Evolutionary conservation across 2,888 invertebrate genomes (phyloP), one percentile per base, ranked within the genome.

Genomic region (Macrosiphum euphorbiae): DNA sequence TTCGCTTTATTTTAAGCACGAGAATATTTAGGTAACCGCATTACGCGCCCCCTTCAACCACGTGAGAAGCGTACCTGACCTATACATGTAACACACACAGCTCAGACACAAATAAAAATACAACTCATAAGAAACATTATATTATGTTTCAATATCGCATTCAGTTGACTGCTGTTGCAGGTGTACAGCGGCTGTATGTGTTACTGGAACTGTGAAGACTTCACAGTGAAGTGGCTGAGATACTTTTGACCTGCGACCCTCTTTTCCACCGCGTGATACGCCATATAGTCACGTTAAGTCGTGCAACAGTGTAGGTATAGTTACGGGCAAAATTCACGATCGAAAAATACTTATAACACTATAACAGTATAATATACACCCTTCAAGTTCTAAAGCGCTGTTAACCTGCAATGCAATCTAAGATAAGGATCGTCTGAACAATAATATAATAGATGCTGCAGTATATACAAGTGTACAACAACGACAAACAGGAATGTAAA

Each of bases 241-340:
- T 87, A 87, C 87, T 67, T 67, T 88, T 67, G 92, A 92, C 61
- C 92, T 87, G 35, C 50, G 92, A 92, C 87, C 92, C 87, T 91
- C 20, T 67, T 50, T 92, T 87, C 50, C 67, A 35, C 50, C 92
- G 87, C 92, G 87, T 92, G 92, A 92, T 87, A 67, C 35, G 28
- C 87, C 67, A 35, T 88, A 67, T 26, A 67, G 92, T 92, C 92
- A 92, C 92, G 92, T 92, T 92, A 88, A 88, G 41, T 92, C 92
- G 92, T 92, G 92, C 86, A 41, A 35, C 11, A 7, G 61, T 47
- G 3, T 61, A 35, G 16, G 35, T 20, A 78, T 67, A 35, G 47
- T n/a, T 10, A 41, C 24, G 24, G 11, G 24, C 35, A 52, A 90
- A 90, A 67, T 90, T 52, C 78, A 90, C 52, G 90, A 90, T 84